phyloP scores from a whole-genome alignment of 2,888 invertebrate species.

The Lucinisca nassula region DNA sequence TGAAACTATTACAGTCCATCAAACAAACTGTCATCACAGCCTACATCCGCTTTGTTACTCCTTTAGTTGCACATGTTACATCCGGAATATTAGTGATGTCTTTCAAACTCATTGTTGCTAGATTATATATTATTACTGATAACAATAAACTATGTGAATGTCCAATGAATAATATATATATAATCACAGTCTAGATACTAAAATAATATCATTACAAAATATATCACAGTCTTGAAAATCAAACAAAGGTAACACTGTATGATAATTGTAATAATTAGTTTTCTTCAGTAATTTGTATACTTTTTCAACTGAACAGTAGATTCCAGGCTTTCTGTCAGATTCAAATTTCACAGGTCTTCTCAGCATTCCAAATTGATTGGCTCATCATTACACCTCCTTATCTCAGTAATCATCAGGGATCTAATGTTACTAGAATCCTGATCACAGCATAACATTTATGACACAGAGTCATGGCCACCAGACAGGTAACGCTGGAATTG shows the following conservation, averaged over 20 bases:
- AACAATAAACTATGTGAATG: background rate
- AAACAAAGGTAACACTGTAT: no score
- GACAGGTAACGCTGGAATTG: background rate
- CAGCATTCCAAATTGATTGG: background rate
- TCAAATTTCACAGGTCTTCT: background rate
- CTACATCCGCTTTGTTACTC: background rate
- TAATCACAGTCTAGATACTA: no score
- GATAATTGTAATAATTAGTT: no score
- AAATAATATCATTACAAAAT: no score
- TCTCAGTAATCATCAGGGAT: background rate
- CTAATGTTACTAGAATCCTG: background rate
- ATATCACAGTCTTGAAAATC: no score
- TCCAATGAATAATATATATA: no score
- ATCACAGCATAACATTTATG: background rate
- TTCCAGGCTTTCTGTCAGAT: background rate
- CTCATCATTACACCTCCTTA: background rate
- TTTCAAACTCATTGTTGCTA: constrained; percentile 22
- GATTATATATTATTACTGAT: no score
- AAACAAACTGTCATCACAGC: background rate
- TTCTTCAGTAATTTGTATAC: no score
- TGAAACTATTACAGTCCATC: background rate
- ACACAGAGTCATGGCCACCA: background rate
- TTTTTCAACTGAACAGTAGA: no score
- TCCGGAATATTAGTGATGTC: constrained; percentile 21
- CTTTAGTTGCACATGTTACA: background rate